Evolutionary conservation across 2,797 vertebrate genomes (phyloP), one percentile per base, ranked within the genome.

Genomic region (Melanotaenia nigrans): DNA sequence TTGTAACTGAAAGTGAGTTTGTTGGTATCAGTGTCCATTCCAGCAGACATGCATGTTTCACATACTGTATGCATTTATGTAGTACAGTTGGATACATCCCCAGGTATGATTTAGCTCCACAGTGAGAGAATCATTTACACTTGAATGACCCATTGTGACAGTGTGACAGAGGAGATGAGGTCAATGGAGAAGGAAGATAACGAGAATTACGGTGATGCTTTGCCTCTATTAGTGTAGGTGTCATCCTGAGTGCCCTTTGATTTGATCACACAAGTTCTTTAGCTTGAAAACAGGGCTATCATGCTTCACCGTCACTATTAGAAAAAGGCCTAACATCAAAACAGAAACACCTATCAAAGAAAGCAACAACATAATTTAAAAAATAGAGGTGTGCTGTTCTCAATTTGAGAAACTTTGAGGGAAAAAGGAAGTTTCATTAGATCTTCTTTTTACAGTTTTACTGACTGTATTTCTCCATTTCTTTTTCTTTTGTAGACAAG

Each of bases 181-280:
- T 88, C 65, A 85, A 73, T 79, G 53, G 74, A 82, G 75, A 83
- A 68, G 68, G 65, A 73, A 71, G 71, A 83, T 84, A 86, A 87
- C 75, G 71, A 87, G 72, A 62, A 73, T 84, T 83, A 87, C 83
- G 87, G 74, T 82, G 85, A 92, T 83, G 71, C 68, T 82, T 77
- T 83, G 65, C 77, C 54, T 85, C 64, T 67, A 75, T 84, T 86
- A 78, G 18, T 71, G 65, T 55, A 30, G 7, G 42, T 82, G 75
- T 78, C 83, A 78, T 62, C 42, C 62, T 65, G 63, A 24, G 61
- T 84, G 77, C 66, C 85, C 77, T 85, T 83, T 86, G 71, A 85
- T 88, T 87, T 76, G 68, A 88, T 83, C 71, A 79, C 71, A 81
- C 67, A 49, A 54, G 40, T 71, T 68, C 35, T 25, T 63, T 58